These are phyloP conservation scores for Phallusia fumigata DNA, from an alignment of 23 tunicate genomes.

Conservation along the genomic window DNA sequence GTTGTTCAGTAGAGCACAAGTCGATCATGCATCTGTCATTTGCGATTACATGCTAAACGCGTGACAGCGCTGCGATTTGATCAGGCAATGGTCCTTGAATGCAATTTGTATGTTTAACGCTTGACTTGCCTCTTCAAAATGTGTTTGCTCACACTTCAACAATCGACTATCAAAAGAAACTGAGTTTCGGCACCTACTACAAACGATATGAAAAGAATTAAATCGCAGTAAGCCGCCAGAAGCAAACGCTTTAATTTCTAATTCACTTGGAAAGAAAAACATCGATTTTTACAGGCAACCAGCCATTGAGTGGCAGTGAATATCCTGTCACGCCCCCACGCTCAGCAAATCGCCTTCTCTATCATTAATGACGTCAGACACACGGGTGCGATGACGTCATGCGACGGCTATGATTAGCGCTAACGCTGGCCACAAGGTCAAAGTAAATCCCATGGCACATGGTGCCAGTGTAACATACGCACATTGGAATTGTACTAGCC, in stretches of 20 bases:
- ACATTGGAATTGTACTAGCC: neutral
- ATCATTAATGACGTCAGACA: neutral
- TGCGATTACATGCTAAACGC: too few species aligned
- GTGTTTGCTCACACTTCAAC: slow-evolving; percentile 4
- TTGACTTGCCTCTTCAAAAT: neutral
- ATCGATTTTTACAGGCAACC: neutral
- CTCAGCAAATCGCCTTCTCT: neutral
- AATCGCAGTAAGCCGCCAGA: neutral
- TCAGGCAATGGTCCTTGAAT: neutral
- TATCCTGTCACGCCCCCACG: slow-evolving; percentile 9
- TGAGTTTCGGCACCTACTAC: neutral
- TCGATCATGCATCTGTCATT: too few species aligned
- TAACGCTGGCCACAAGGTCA: slow-evolving; percentile 3
- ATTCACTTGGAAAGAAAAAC: neutral
- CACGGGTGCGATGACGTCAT: neutral
- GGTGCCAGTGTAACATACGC: neutral
- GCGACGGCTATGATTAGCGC: neutral
- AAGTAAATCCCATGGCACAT: neutral
- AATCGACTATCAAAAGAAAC: neutral
- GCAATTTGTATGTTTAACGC: neutral
- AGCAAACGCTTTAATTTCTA: neutral
- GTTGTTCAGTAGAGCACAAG: too few species aligned
- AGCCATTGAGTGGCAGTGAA: neutral
- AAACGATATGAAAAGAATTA: neutral
- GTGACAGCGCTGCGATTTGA: too few species aligned